Conservation (phyloP, 2,797 vertebrate species). For the Centroberyx gerrardi region DNA sequence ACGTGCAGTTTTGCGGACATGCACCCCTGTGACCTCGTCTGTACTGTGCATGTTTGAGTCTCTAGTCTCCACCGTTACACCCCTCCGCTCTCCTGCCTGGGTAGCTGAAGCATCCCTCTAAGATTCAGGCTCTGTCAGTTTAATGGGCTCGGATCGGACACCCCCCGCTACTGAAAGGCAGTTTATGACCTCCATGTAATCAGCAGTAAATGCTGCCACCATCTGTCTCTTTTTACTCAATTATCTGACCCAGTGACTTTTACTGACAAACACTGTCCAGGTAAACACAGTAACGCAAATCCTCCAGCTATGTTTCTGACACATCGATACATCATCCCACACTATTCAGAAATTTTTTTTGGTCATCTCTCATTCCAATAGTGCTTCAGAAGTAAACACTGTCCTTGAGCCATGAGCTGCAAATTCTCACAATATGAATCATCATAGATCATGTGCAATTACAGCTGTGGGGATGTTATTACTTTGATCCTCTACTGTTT, state of each 20-base stretch:
- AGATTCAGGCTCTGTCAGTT: conserved; percentile 77
- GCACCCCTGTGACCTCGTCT: conserved; percentile 8
- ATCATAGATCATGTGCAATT: conserved; percentile 20
- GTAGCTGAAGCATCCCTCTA: conserved; percentile 53
- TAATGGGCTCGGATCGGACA: conserved; percentile 74
- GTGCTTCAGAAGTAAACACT: conserved; percentile 11
- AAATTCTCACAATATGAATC: conserved; percentile 13
- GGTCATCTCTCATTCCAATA: conserved; percentile 31
- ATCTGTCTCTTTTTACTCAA: conserved; percentile 88
- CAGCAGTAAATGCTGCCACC: conserved; percentile 87
- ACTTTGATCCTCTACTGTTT: conserved; percentile 26
- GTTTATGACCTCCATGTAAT: conserved; percentile 86
- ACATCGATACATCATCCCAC: conserved; percentile 57
- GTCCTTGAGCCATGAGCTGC: conserved; percentile 34
- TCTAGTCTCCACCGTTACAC: conserved; percentile 29
- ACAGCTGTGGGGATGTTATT: conserved; percentile 20
- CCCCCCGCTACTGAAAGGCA: conserved; percentile 77
- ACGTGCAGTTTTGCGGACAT: conserved; percentile 11
- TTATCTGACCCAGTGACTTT: conserved; percentile 87
- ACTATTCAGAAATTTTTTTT: conserved; percentile 44
- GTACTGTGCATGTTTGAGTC: conserved; percentile 11
- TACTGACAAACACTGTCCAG: conserved; percentile 80
- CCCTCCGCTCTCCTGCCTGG: conserved; percentile 22
- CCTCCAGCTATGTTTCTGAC: conserved; percentile 57
- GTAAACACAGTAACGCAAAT: conserved; percentile 76